Evolutionary conservation across 2,797 vertebrate species (phyloP).

Genomic region (Lagocephalus sceleratus): DNA sequence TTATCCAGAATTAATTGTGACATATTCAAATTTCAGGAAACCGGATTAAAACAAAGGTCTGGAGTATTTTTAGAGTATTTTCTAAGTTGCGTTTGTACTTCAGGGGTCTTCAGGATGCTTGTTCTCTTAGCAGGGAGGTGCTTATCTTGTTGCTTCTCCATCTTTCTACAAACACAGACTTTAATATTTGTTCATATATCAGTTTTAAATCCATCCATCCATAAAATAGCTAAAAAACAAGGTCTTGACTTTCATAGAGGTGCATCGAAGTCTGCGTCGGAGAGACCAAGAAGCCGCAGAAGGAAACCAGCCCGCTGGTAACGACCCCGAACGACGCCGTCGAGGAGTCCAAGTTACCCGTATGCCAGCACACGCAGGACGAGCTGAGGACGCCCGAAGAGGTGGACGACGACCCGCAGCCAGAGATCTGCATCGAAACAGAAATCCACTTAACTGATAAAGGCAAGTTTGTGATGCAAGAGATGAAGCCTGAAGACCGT

Average conservation of each 20-base stretch:
- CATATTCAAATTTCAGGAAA: too few relatives aligned
- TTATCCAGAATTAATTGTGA: too few relatives aligned
- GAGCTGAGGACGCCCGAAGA: slow-evolving; percentile 20
- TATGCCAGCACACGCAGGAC: background rate
- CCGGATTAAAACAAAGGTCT: too few relatives aligned
- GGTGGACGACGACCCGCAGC: slow-evolving; percentile 6
- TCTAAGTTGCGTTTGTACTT: too few relatives aligned
- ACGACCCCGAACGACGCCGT: background rate
- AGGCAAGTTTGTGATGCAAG: slow-evolving; percentile 52
- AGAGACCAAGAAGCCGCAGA: rapidly evolving
- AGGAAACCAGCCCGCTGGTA: rapidly evolving
- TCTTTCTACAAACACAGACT: too few relatives aligned
- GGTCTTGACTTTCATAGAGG: slow-evolving; percentile 1
- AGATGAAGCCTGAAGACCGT: slow-evolving; percentile 37
- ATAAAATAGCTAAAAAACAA: too few relatives aligned
- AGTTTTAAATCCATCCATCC: too few relatives aligned
- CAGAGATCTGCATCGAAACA: background rate
- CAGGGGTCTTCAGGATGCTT: too few relatives aligned
- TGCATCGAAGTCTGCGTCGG: background rate
- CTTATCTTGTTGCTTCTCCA: too few relatives aligned
- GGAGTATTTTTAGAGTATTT: too few relatives aligned
- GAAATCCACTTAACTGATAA: slow-evolving; percentile 27
- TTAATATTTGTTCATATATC: background rate
- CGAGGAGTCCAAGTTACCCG: background rate
- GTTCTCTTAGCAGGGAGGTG: too few relatives aligned